Conservation (phyloP, 1,140 invertebrate genomes). For the Brachionus paranguensis region DNA sequence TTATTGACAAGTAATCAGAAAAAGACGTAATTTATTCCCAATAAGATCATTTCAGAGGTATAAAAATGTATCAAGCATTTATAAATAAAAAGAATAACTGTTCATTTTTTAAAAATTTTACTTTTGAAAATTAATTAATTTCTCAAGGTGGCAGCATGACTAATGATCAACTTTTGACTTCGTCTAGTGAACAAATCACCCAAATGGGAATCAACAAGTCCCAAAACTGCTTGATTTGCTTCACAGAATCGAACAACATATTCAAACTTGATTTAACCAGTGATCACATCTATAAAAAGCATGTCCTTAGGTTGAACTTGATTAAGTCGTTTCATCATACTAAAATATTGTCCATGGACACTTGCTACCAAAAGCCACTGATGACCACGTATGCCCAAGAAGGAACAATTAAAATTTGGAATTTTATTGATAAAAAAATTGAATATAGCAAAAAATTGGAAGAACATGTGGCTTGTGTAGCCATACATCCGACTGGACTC, state of each 20-base stretch:
- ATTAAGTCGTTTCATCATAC: not conserved
- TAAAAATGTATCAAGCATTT: not conserved
- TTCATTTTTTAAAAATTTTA: not conserved
- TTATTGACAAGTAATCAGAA: not conserved
- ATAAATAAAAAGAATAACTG: not conserved
- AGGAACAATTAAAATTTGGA: not conserved
- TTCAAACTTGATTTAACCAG: slow-evolving; percentile 16
- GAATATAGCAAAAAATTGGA: not conserved
- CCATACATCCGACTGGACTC: not conserved
- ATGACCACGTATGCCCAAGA: not conserved
- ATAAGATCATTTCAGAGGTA: not conserved
- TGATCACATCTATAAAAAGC: slow-evolving; percentile 1
- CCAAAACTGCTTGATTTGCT: not conserved
- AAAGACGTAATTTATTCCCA: not conserved
- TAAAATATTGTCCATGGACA: not conserved
- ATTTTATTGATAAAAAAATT: not conserved
- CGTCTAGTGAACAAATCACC: not conserved
- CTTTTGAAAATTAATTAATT: not conserved
- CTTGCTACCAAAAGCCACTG: not conserved
- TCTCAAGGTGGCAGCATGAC: not conserved
- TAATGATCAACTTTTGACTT: not conserved
- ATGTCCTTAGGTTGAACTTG: not conserved
- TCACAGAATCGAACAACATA: not conserved
- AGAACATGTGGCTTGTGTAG: not conserved
- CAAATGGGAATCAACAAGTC: not conserved